phyloP scores from a whole-genome alignment of 2,888 invertebrate genomes.

The Himalopsyche anomala region DNA sequence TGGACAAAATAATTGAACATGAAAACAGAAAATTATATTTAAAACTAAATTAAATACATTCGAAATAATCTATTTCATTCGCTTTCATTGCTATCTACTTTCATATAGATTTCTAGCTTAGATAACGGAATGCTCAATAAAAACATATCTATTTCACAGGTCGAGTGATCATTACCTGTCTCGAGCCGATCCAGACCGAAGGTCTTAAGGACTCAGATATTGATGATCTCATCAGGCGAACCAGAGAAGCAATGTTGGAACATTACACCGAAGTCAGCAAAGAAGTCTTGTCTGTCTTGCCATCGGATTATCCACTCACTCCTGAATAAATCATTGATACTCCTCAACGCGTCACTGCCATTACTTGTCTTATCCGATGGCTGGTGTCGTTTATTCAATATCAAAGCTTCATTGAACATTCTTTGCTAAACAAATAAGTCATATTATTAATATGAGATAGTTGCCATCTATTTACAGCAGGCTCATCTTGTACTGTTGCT shows the following conservation, averaged over 20 bases:
- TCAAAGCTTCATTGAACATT: not conserved
- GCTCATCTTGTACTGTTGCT: no score
- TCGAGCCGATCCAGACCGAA: slow-evolving; percentile 76
- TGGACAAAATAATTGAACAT: no score
- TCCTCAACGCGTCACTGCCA: not conserved
- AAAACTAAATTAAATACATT: slow-evolving; percentile 9
- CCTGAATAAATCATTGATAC: slow-evolving; percentile 52
- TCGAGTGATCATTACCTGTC: slow-evolving; percentile 76
- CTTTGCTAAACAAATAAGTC: no score
- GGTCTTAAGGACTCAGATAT: slow-evolving; percentile 76
- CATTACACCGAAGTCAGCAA: slow-evolving; percentile 75
- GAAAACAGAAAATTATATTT: no score
- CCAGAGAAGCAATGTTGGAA: slow-evolving; percentile 75
- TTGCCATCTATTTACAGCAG: no score
- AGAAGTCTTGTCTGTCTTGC: slow-evolving; percentile 74
- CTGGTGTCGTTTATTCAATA: not conserved
- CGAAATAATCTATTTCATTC: no score
- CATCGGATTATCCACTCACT: slow-evolving; percentile 73
- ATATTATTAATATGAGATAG: no score
- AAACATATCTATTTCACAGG: slow-evolving; percentile 70
- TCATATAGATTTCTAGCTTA: no score
- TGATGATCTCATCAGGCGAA: slow-evolving; percentile 73
- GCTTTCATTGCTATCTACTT: no score
- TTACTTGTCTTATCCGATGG: not conserved
- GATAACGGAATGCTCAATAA: no score